Evolutionary conservation across 1,140 invertebrate species (phyloP), one percentile per base, ranked within the genome.

Genomic region (Temnothorax longispinosus): DNA sequence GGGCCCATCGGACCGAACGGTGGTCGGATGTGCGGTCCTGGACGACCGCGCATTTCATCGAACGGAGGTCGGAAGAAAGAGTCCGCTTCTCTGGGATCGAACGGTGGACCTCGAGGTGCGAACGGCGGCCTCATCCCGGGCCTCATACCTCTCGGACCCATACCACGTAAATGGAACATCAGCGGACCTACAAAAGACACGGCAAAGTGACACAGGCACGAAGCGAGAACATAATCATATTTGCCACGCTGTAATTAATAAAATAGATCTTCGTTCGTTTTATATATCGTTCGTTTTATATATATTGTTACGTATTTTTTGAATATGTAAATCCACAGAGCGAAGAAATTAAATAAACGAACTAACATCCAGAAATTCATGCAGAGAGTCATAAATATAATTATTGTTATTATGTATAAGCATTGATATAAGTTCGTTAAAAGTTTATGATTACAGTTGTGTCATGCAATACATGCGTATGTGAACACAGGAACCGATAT

Each of bases 401-500:
- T 65, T 67, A 67, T 62, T 35, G 6, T 35, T 35, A 35, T 35
- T 67, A 67, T 44, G 18, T 44, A n/a, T 13, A 44, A 67, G 6
- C 10, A 67, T 67, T 13, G 38, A 67, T 5, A 67, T 11, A 44
- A 44, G 38, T 67, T 67, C 8, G 7, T 44, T 1, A 27, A 47
- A 69, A 47, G 13, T 69, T 47, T 50, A 32, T 47, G 8, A 50
- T 11, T 69, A 11, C 13, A 27, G 94, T 92, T 94, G 93, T 91
- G 91, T 89, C 92, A 92, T 90, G 94, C 93, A 93, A 94, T 91
- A 92, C 91, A 93, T 94, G 94, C 93, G 91, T 93, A 93, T 93
- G 95, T 96, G 95, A 96, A 96, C 95, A 96, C 95, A 96, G 95
- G 95, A 96, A 94, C 93, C 93, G 89, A 87, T 89, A 86, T 80